Percentiles rank a stretch among this genome's conserved stretches.
Evolutionary conservation across 1,140 invertebrate genomes (phyloP).

Genomic region (Neodiprion virginianus): DNA sequence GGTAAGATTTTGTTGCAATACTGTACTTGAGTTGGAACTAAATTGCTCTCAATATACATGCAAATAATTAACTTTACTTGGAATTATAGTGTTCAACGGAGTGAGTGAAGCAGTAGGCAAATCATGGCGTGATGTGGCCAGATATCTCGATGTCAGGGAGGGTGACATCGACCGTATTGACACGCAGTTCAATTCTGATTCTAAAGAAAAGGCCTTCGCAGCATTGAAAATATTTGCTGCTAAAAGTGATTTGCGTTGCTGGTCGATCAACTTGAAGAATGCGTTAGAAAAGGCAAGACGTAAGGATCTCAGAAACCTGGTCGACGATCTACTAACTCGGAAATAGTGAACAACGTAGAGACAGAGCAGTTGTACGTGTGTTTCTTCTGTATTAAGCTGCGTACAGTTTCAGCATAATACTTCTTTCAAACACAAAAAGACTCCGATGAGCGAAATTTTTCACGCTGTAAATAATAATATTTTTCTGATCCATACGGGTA

Average conservation of each 20-base stretch:
- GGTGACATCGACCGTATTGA: conserved; percentile 61
- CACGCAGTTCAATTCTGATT: conserved; percentile 33
- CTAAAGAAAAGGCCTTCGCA: conserved; percentile 44
- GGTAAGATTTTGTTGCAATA: too few species aligned
- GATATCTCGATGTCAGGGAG: conserved; percentile 62
- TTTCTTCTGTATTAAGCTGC: background rate
- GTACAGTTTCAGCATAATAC: background rate
- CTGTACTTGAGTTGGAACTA: too few species aligned
- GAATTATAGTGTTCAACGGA: conserved; percentile 41
- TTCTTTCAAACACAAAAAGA: background rate
- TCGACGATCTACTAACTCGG: conserved; percentile 30
- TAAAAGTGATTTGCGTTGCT: conserved; percentile 30
- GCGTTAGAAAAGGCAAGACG: conserved; percentile 47
- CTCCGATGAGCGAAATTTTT: background rate
- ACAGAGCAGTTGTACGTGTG: conserved; percentile 10
- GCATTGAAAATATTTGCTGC: conserved; percentile 42
- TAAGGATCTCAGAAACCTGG: conserved; percentile 46
- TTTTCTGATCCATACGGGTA: background rate
- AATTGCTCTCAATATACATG: too few species aligned
- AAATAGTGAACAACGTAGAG: conserved; percentile 9
- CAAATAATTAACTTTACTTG: conserved; percentile 11
- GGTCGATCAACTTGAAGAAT: conserved; percentile 42
- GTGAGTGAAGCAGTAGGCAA: conserved; percentile 59
- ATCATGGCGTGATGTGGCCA: conserved; percentile 63
- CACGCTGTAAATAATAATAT: background rate